phyloP scores from a whole-genome alignment of 2,888 invertebrate species.

The Limnephilus auricula region DNA sequence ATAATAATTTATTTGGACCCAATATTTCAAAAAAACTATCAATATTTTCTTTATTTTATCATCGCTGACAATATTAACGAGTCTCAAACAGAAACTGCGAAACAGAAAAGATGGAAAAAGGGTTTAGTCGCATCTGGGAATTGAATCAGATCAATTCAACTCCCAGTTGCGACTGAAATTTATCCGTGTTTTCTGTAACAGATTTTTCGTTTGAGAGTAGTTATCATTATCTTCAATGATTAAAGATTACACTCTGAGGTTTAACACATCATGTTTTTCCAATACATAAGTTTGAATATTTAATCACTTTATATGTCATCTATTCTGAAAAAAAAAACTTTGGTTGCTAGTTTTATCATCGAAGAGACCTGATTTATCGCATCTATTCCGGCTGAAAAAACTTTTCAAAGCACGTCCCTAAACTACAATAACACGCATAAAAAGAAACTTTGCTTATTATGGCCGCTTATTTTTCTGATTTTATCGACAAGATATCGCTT shows the following conservation, averaged over 20 bases:
- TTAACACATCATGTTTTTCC: no score
- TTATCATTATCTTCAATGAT: no score
- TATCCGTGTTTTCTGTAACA: no score
- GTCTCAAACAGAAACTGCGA: no score
- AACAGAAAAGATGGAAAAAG: no score
- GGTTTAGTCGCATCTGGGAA: no score
- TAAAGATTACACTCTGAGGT: no score
- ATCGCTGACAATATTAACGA: no score
- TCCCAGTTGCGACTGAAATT: no score
- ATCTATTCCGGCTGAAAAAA: not conserved
- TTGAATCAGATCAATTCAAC: no score
- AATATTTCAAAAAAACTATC: not conserved
- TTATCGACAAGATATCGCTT: not conserved
- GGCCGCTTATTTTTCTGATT: not conserved
- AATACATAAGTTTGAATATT: no score
- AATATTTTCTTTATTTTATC: not conserved
- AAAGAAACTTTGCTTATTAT: not conserved
- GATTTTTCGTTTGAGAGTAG: no score
- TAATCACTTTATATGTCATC: not conserved
- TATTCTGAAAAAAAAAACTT: not conserved
- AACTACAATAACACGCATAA: not conserved
- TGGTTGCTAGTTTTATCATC: not conserved
- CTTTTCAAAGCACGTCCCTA: slow-evolving; percentile 2
- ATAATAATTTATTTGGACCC: not conserved
- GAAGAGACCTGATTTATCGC: not conserved